These are phyloP conservation scores for Philereme vetulata DNA, from an alignment of 2,888 invertebrate species.

Conservation along the genomic window DNA sequence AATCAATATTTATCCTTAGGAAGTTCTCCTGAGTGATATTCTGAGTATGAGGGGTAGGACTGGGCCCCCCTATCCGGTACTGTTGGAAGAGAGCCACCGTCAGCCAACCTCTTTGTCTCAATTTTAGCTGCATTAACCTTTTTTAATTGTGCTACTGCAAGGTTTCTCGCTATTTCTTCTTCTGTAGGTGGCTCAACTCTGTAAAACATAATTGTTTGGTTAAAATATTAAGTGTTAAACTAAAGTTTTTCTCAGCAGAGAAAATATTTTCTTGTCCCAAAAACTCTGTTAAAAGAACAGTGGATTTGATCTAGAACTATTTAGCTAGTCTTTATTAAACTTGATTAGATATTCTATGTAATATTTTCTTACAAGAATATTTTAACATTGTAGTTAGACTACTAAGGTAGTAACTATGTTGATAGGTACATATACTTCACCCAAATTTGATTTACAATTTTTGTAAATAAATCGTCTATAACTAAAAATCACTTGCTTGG, in stretches of 20 bases:
- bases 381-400: too few species aligned
- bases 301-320: too few species aligned
- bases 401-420: too few species aligned
- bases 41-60: slow-evolving; percentile 83
- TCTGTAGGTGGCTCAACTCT: slow-evolving; percentile 87
- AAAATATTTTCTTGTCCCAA: too few species aligned
- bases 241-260: too few species aligned
- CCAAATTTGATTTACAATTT: too few species aligned
- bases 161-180: slow-evolving; percentile 88
- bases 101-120: slow-evolving; percentile 83
- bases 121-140: slow-evolving; percentile 89
- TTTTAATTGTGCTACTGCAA: slow-evolving; percentile 88
- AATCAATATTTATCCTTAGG: slow-evolving; percentile 9
- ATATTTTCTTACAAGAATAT: too few species aligned
- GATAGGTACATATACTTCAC: too few species aligned
- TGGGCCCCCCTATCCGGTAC: slow-evolving; percentile 56
- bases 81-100: slow-evolving; percentile 66
- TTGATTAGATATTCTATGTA: too few species aligned
- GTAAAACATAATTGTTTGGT: slow-evolving; percentile 29
- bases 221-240: background rate
- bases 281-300: too few species aligned
- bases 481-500: too few species aligned
- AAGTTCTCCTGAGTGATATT: slow-evolving; percentile 82
- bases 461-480: too few species aligned
- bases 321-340: background rate